Percentiles rank a stretch among this genome's conserved stretches.
These are phyloP conservation scores for Hippolais icterina DNA, from an alignment of 2,113 vertebrate genomes.

Conservation along the genomic window DNA sequence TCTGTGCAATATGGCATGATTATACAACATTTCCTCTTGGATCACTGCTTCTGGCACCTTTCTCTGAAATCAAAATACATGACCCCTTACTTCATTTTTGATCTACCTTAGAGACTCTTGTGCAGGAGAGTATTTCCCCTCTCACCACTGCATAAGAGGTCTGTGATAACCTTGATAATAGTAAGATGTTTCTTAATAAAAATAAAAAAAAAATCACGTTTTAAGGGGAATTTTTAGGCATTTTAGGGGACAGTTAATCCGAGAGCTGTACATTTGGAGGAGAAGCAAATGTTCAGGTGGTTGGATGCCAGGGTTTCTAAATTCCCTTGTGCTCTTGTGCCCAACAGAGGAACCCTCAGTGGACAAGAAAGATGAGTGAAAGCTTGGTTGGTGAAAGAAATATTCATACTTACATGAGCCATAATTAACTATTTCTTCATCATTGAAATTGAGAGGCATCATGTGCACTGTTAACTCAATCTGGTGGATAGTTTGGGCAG, in stretches of 20 bases:
- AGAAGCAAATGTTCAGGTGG: neutral
- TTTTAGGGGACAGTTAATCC: neutral
- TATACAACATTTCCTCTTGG: neutral
- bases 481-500: neutral
- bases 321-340: neutral
- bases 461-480: neutral
- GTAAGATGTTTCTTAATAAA: fast-evolving
- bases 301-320: neutral
- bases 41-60: neutral
- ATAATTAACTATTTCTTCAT: neutral
- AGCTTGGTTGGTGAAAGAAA: neutral
- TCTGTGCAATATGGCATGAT: neutral
- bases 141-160: neutral
- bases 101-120: neutral
- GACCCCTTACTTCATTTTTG: neutral
- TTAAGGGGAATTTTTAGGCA: neutral
- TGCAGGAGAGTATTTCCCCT: neutral
- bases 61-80: neutral
- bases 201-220: neutral
- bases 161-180: neutral
- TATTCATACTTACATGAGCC: fast-evolving
- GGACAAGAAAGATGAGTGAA: neutral
- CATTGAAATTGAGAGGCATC: neutral
- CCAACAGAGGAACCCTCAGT: neutral
- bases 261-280: neutral